Conservation (phyloP, 2,113 vertebrate genomes). For the Hypomesus transpacificus region DNA sequence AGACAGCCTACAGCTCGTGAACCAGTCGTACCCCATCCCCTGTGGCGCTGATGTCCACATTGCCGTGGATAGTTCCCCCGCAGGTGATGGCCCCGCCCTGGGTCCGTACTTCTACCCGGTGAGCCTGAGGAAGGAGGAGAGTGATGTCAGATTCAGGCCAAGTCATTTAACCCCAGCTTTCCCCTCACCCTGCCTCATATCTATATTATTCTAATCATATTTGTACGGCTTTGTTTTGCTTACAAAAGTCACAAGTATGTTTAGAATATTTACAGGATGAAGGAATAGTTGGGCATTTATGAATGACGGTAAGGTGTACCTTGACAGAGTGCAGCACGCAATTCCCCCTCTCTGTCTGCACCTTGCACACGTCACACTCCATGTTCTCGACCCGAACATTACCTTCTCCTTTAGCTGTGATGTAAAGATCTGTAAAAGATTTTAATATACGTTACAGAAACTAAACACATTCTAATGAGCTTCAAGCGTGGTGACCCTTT, state of each 20-base stretch:
- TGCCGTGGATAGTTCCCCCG: constrained; percentile 84
- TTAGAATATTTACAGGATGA: no score
- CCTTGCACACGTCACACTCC: constrained; percentile 84
- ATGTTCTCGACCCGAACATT: constrained; percentile 82
- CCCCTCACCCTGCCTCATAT: no score
- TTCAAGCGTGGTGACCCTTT: not conserved
- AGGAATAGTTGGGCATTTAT: no score
- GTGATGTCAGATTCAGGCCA: not conserved
- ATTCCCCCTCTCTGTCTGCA: constrained; percentile 82
- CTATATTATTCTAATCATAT: no score
- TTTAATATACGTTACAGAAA: no score
- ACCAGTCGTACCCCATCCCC: no score
- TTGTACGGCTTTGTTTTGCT: no score
- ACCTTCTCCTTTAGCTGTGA: constrained; percentile 78
- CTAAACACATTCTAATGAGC: not conserved
- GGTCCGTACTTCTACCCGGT: constrained; percentile 78
- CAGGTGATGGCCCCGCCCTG: constrained; percentile 82
- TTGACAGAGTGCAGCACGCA: constrained; percentile 86
- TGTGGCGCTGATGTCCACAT: constrained; percentile 77
- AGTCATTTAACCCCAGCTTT: no score
- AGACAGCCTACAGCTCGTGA: no score
- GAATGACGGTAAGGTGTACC: constrained; percentile 60
- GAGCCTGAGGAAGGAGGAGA: constrained; percentile 71
- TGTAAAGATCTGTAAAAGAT: constrained; percentile 78
- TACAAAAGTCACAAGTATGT: no score